Base-by-base conservation (phyloP, 2,113 vertebrate species). In the Periophthalmus modestus region DNA sequence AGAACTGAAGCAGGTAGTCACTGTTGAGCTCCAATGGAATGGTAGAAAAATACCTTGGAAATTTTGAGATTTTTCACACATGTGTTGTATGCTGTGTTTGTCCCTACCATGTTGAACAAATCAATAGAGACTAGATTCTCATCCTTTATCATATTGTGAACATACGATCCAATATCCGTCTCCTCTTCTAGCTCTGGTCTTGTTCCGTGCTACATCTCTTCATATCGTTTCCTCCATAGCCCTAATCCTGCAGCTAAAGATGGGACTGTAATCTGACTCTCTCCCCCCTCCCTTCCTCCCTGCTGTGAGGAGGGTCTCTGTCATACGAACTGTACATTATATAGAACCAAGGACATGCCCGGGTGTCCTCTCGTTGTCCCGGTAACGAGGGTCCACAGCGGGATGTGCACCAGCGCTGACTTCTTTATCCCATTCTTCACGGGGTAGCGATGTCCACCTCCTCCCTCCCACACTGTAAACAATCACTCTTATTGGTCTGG, bases 371-470 rank as follows among this genome's bases (percentile, higher is more conserved):
- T 59, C 46, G 69, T 73, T 62, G 19, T 33, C 57, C 63, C 58
- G 78, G 70, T 86, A 85, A 88, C 82, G 81, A 89, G 83, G 73
- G 79, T 81, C 73, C 73, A 72, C 73, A 83, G 66, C 79, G 68
- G 80, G 86, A 85, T 79, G 81, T 77, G 78, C 62, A 73, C 33
- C 36, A 68, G 73, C 69, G 16, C 34, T 71, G 72, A 21, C 74
- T 73, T 82, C 73, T 81, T 77, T 28, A 73, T 82, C 73, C 77
- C 50, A 48, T 84, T 86, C 77, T 71, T 86, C 81, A 79, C 69
- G 72, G 52, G 65, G 48, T 36, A 62, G 55, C 57, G 68, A 28
- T 23, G 23, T 63, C 83, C 61, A 67, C 50, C 73, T 77, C 19
- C 48, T n/a, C n/a, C n/a, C n/a, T n/a, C n/a, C n/a, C n/a, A n/a